Evolutionary conservation across 92 coral and sea anemone genomes (phyloP), one percentile per base, ranked within the genome.

Genomic region (Phymanthus crucifer): DNA sequence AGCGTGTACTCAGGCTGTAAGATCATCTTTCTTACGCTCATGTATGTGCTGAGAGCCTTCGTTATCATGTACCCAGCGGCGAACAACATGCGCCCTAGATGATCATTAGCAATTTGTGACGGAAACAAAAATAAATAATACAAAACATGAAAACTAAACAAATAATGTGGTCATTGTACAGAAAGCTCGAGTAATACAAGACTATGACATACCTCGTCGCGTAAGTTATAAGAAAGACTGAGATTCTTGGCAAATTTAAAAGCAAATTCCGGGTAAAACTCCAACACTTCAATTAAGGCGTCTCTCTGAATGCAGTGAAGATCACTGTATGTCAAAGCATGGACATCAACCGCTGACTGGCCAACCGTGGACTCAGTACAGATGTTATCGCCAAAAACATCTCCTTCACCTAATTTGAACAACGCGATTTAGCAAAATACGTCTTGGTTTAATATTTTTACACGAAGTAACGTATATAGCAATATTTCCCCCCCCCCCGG

Each of bases 311-410:
- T 90, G 68, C 94, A 89, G 76, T 95, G 98, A 71, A 95, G 91
- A 66, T 92, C 93, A 47, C 93, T 84, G 82, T 95, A 95, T 4
- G 98, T 95, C 21, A 95, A 91, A 29, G 98, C 98, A 64, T 90
- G 76, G 66, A 95, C 98, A 76, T 95, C 98, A 32, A 94, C 99
- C 83, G 94, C 98, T 88, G 98, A 95, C 88, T 93, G 97, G 32
- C 98, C 98, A 37, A 93, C 85, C 52, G 89, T 89, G 54, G 91
- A 80, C 90, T 88, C 94, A 47, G 81, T 90, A 46, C 97, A 95
- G 4, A 95, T 86, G 66, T 95, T 76, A 76, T 95, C 98, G 23
- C 98, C 98, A 84, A 95, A 93, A 21, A 93, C 95, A 82, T 95
- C 97, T 71, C 92, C 92, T 72, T 95, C 98, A 34, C 98, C 98